These are phyloP conservation scores for Papio anubis DNA, from an alignment of 2,113 vertebrate genomes.

Conservation along the genomic window DNA sequence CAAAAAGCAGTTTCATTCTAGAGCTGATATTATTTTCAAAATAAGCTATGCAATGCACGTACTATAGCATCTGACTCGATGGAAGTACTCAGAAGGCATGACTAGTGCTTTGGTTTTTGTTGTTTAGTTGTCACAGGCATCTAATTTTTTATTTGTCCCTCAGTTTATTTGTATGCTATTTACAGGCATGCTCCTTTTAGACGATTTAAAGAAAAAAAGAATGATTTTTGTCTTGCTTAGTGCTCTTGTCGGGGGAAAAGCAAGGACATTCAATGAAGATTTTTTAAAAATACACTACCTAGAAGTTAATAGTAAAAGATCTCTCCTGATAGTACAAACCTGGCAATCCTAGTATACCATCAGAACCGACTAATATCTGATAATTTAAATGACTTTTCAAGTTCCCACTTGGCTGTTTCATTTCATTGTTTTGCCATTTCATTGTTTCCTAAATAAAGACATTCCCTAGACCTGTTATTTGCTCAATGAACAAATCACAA, in stretches of 20 bases:
- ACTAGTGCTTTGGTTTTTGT: not conserved
- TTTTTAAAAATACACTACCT: not conserved
- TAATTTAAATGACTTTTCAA: not conserved
- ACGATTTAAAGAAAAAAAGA: not conserved
- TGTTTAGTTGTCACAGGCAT: not conserved
- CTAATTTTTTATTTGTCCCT: not conserved
- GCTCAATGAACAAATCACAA: not conserved
- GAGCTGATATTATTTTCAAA: not conserved
- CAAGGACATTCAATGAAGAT: not conserved
- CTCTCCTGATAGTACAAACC: not conserved
- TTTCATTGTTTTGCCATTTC: not conserved
- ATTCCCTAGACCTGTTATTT: not conserved
- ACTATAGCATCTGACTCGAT: not conserved
- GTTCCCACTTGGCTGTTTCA: not conserved
- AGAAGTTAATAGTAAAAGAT: not conserved
- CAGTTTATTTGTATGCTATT: not conserved
- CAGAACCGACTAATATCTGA: not conserved
- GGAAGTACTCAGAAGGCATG: not conserved
- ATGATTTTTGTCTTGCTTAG: not conserved
- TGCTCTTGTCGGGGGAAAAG: not conserved
- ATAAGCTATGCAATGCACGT: not conserved
- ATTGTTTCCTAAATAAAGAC: not conserved
- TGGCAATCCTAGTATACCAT: not conserved
- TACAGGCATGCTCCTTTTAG: not conserved
- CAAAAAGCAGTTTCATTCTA: not conserved